Base-by-base conservation (phyloP, 2,888 invertebrate species). In the Chaitophorus viminalis region DNA sequence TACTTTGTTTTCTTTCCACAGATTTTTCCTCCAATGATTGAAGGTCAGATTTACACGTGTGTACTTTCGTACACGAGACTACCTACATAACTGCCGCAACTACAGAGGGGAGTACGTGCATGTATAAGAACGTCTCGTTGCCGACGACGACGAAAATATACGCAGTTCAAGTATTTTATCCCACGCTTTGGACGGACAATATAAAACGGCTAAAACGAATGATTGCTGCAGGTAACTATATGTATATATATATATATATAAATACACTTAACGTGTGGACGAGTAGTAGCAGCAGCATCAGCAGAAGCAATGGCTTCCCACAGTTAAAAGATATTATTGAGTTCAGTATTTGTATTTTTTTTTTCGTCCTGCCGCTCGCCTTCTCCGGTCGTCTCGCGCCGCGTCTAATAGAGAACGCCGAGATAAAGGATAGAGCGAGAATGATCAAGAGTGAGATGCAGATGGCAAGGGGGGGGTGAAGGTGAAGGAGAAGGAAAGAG, bases 261-360 rank as follows among this genome's bases (percentile, higher is more conserved):
- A 4, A 21, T 18, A 31, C 33, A 11, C 46, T 14, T 76, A 52
- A 77, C 29, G 18, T 72, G 36, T 72, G 36, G 74, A 60, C 83
- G 46, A 74, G 82, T n/a, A 82, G 77, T 65, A 33, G 18, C 75
- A 68, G 54, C 60, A 65, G 60, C 65, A 36, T n/a, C 81, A 68
- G 31, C 14, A 54, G n/a, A n/a, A 31, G 46, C 84, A 74, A 60
- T 79, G 79, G 87, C 87, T 87, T 87, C 87, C 87, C 87, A 87
- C 87, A 87, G 79, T 87, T 65, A 39, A 86, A 85, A 78, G 85
- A 86, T 86, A 86, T 86, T 86, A 87, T 87, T 72, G 79, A 87
- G 86, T 86, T 78, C 86, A 79, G 79, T 79, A 87, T 86, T 79
- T 74, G 86, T 86, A 60, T 36, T 70, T 29, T 86, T 74, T 65